Percentiles rank a stretch among this genome's conserved stretches.
These are phyloP conservation scores for Drosophila colorata DNA, from an alignment of 2,888 invertebrate species.

Conservation along the genomic window DNA sequence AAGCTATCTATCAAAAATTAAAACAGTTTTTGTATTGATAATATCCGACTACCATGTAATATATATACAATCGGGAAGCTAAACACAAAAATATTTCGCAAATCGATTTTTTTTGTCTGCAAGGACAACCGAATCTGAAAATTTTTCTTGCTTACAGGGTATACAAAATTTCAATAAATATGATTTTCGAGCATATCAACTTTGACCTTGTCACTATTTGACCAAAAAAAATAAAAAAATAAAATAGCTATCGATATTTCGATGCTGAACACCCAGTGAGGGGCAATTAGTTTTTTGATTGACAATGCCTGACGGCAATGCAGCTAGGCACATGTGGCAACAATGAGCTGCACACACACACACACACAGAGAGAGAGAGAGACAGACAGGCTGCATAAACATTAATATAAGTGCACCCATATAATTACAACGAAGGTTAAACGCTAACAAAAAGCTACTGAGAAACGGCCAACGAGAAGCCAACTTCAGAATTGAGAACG, in stretches of 20 bases:
- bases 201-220: conserved; percentile 8
- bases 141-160: no score
- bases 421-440: conserved; percentile 52
- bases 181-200: background rate
- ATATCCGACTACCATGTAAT: no score
- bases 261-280: background rate
- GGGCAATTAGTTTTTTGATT: conserved; percentile 19
- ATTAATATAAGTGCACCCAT: conserved; percentile 22
- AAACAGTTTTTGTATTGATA: no score
- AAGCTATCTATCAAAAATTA: no score
- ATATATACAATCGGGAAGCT: no score
- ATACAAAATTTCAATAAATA: background rate
- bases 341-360: conserved; percentile 28
- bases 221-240: background rate
- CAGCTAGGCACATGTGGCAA: conserved; percentile 33
- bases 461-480: conserved; percentile 22
- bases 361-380: background rate
- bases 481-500: conserved; percentile 46
- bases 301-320: conserved; percentile 10
- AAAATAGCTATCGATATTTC: background rate
- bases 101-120: no score
- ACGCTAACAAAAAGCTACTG: conserved; percentile 22
- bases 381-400: background rate
- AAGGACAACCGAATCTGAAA: no score
- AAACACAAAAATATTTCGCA: no score